Evolutionary conservation across 2,888 invertebrate genomes (phyloP).

Genomic region (Kryphioiulus occultus): DNA sequence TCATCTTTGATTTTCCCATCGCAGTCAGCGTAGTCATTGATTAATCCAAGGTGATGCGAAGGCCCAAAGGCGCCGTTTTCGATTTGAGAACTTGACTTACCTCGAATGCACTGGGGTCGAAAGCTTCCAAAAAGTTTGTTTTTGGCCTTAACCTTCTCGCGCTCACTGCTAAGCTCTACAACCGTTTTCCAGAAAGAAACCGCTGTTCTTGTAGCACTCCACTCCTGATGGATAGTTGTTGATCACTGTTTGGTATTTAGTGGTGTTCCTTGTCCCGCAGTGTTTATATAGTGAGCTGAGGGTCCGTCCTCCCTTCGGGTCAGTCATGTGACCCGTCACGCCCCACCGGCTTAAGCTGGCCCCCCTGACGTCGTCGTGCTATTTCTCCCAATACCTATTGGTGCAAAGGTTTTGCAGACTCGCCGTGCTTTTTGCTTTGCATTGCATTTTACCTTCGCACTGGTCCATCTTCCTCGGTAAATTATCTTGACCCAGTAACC

Average conservation of each 20-base stretch:
- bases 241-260: slow-evolving; percentile 28
- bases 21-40: neutral
- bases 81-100: neutral
- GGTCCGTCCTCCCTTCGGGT: slow-evolving; percentile 37
- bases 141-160: slow-evolving; percentile 10
- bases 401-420: slow-evolving; percentile 10
- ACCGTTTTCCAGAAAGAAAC: neutral
- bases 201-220: slow-evolving; percentile 3
- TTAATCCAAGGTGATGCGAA: slow-evolving; percentile 17
- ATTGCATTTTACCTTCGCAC: slow-evolving; percentile 30
- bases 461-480: slow-evolving; percentile 45
- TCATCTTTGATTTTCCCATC: neutral
- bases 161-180: neutral
- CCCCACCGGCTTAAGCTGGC: slow-evolving; percentile 41
- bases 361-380: slow-evolving; percentile 43
- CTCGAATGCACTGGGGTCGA: neutral
- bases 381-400: slow-evolving; percentile 44
- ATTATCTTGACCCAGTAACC: slow-evolving; percentile 50
- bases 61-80: neutral
- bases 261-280: slow-evolving; percentile 1
- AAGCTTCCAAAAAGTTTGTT: neutral
- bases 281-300: slow-evolving; percentile 16
- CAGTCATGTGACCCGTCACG: slow-evolving; percentile 49
- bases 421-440: slow-evolving; percentile 37
- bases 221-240: neutral